Percentiles rank a stretch among this genome's conserved stretches.
Evolutionary conservation across 2,113 vertebrate species (phyloP).

Genomic region (Chloropsis hardwickii): DNA sequence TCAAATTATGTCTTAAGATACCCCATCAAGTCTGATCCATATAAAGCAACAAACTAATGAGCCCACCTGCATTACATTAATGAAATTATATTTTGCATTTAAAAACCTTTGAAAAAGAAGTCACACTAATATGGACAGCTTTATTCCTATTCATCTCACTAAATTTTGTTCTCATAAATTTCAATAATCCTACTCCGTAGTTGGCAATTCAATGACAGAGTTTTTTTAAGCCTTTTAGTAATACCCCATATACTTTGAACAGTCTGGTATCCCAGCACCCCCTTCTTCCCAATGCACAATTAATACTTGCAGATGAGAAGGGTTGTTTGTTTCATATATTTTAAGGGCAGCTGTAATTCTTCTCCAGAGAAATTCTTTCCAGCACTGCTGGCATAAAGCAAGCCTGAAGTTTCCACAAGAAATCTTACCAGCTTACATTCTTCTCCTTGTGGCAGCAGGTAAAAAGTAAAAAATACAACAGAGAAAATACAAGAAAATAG

Average conservation of each 20-base stretch:
- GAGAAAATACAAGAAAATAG: neutral
- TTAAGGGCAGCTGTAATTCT: neutral
- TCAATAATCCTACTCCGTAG: neutral
- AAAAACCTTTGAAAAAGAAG: neutral
- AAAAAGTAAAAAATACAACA: neutral
- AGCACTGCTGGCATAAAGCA: neutral
- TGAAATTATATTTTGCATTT: neutral
- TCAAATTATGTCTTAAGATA: neutral
- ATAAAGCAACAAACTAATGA: neutral
- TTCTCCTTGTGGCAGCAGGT: neutral
- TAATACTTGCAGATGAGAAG: neutral
- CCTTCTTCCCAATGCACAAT: neutral
- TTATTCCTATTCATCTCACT: conserved; percentile 7
- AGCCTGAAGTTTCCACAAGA: neutral
- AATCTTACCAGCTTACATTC: neutral
- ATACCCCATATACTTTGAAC: neutral
- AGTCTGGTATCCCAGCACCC: neutral
- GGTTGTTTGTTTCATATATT: neutral
- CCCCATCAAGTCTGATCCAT: neutral
- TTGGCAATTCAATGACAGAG: neutral
- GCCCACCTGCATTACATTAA: neutral
- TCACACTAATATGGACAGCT: neutral
- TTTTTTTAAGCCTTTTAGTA: neutral
- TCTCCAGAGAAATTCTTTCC: neutral
- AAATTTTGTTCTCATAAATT: neutral